A percentile compares a stretch with the other conserved stretches of the same genome.
Conservation (phyloP, 1,140 invertebrate genomes). For the Harlomillsia oculata region DNA sequence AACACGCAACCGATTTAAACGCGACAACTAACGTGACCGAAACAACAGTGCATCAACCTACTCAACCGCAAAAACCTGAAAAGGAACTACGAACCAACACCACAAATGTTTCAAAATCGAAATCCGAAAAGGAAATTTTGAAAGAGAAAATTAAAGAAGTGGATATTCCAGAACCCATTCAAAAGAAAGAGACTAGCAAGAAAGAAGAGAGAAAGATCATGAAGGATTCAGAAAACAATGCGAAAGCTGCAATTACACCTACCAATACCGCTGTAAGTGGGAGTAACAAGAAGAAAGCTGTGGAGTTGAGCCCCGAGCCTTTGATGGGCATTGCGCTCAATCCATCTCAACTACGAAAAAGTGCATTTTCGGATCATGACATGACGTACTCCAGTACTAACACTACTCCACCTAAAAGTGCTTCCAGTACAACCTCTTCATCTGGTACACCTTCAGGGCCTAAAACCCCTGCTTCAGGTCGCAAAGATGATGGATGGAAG, state of each 20-base stretch:
- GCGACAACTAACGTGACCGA: background rate
- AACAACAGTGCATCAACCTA: slow-evolving; percentile 5
- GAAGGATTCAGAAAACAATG: background rate
- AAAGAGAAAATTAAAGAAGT: slow-evolving; percentile 24
- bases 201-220: slow-evolving; percentile 3
- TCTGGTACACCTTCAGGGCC: background rate
- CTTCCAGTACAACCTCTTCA: too few relatives aligned
- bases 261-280: background rate
- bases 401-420: background rate
- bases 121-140: slow-evolving; percentile 11
- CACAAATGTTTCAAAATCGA: slow-evolving; percentile 1
- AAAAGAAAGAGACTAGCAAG: slow-evolving; percentile 8
- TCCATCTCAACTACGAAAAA: slow-evolving; percentile 24
- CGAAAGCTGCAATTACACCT: background rate
- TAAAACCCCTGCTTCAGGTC: slow-evolving; percentile 39
- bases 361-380: slow-evolving; percentile 6
- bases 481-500: slow-evolving; percentile 92
- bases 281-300: slow-evolving; percentile 9
- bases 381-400: background rate
- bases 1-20: slow-evolving; percentile 1
- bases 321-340: slow-evolving; percentile 30
- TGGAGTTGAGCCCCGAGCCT: slow-evolving; percentile 21
- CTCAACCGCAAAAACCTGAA: slow-evolving; percentile 1
- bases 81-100: slow-evolving; percentile 3
- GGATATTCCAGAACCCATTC: background rate